Evolutionary conservation across 2,888 invertebrate species (phyloP), one percentile per base, ranked within the genome.

Genomic region (Sepiola atlantica): DNA sequence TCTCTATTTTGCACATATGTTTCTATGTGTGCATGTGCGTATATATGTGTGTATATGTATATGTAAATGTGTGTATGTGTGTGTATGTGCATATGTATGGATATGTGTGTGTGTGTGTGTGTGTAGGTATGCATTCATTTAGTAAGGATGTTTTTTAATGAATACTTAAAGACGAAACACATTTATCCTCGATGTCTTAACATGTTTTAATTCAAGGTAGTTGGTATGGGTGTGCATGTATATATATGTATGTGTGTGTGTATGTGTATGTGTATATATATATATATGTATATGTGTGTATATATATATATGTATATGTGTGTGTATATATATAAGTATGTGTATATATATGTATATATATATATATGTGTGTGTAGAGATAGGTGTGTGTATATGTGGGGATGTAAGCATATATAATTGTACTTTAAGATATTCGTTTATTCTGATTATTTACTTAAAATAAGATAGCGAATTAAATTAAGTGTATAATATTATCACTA

Each of bases 31-130:
- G 18, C 35, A 35, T 91, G 91, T 91, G 21, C 35, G 1, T 91
- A 35, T 91, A 24, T 91, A 91, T 91, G 18, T 90, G n/a, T 90
- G n/a, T 90, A 90, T 91, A 91, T 91, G 6, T 91, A 91, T 91
- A n/a, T 91, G 32, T 28, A 91, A n/a, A 91, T n/a, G 32, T 91
- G 32, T 91, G 6, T 91, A n/a, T 91, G 2, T 91, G 20, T 91
- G 6, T n/a, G 20, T 91, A n/a, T 91, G 20, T 91, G 2, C 32
- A 2, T 91, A n/a, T n/a, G 20, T 91, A n/a, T 91, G 35, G 28
- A 91, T 28, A 6, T 91, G 20, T 28, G 3, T 91, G 32, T 91
- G 32, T n/a, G 24, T n/a, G 32, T n/a, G 6, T n/a, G 6, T n/a
- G 3, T n/a, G 18, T n/a, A n/a, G 24, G 18, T 90, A 90, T 90